Evolutionary conservation across 2,888 invertebrate species (phyloP), one percentile per base, ranked within the genome.

Genomic region (Tachina fera): DNA sequence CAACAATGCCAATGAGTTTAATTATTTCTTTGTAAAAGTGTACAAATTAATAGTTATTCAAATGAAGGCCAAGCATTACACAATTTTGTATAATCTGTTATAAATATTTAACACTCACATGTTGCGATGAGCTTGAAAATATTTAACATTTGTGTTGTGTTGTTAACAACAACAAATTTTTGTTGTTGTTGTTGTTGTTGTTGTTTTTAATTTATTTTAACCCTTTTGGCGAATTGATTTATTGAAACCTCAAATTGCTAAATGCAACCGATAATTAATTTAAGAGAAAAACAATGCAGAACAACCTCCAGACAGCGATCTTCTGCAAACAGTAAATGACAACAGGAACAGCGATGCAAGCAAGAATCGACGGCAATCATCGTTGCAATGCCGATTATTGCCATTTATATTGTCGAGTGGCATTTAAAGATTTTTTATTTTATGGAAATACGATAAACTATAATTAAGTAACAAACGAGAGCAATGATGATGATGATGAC

Each of bases 361-460:
- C 56, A 51, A 79, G 45, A 31, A 60, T 49, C 41, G 45, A 65
- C 11, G 41, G 67, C 51, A 60, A 6, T 60, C 3, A 49, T 49
- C 43, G 49, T 39, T 58, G 56, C 83, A 67, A 61, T 76, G 9
- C 60, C 60, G 41, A 39, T 2, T 61, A 22, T 43, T 75, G 53
- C 60, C 53, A 61, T 51, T 71, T 45, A 14, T 49, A 47, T 58
- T 58, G 16, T 43, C n/a, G 51, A 68, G 11, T 53, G 22, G 63
- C 61, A 68, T 56, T 58, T 45, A 60, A 45, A 84, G 81, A 78
- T 77, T 78, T 71, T 67, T 89, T 47, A 19, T 53, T 61, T 81
- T 91, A 91, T 91, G 91, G 91, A 90, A 91, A 91, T 91, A 88
- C 90, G 91, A 91, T 91, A 91, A 91, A 89, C 90, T 91, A 91